phyloP scores from a whole-genome alignment of 1,140 invertebrate genomes.

The Rhynchophorus ferrugineus region DNA sequence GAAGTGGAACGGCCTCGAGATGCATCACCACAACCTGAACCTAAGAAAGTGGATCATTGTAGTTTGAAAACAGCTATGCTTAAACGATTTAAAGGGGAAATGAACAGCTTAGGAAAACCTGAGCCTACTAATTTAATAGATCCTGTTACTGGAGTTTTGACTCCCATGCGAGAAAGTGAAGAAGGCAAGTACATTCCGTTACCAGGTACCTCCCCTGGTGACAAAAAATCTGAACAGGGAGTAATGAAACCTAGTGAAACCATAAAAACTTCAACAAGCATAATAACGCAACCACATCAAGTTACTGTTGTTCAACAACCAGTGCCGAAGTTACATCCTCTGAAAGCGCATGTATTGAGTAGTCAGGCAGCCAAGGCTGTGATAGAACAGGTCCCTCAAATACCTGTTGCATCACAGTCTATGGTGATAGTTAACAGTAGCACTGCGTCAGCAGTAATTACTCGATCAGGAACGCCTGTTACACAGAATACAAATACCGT shows the following conservation, averaged over 20 bases:
- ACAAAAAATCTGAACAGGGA: constrained; percentile 27
- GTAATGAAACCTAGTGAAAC: constrained; percentile 25
- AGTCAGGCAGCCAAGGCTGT: constrained; percentile 36
- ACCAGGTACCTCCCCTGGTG: constrained; percentile 29
- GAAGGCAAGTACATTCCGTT: constrained; percentile 64
- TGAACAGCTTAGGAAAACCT: constrained; percentile 24
- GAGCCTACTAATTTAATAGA: constrained; percentile 62
- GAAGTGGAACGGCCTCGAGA: constrained; percentile 24
- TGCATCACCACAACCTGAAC: constrained; percentile 24
- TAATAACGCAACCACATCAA: constrained; percentile 22
- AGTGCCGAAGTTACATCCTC: constrained; percentile 41
- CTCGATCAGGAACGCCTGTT: not conserved
- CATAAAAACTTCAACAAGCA: constrained; percentile 20
- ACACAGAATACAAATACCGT: not conserved
- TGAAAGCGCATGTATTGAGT: constrained; percentile 49
- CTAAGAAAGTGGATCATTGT: constrained; percentile 29
- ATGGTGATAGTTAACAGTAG: constrained; percentile 8
- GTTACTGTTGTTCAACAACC: constrained; percentile 21
- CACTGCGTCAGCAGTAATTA: constrained; percentile 7
- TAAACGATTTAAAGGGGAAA: constrained; percentile 36
- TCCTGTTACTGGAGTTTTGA: constrained; percentile 67
- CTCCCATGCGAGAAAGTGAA: constrained; percentile 62
- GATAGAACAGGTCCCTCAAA: constrained; percentile 22
- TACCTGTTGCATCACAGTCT: constrained; percentile 1
- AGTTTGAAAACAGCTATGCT: constrained; percentile 36